Percentiles rank a stretch among this genome's conserved stretches.
Conservation (phyloP, 2,113 vertebrate genomes). For the Gobius niger region DNA sequence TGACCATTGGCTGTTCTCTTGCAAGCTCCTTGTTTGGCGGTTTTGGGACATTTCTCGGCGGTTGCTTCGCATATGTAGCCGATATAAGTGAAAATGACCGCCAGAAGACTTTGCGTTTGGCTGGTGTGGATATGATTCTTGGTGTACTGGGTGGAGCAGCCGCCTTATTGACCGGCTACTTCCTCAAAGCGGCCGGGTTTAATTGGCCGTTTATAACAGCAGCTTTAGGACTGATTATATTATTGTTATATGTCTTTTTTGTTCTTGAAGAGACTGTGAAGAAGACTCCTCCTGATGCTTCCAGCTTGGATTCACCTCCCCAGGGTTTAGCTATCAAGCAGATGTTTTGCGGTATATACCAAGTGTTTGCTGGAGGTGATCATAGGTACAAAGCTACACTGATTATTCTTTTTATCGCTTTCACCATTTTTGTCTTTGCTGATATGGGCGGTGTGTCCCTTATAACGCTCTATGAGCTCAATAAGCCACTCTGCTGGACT, state of each 20-base stretch:
- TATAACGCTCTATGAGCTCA: constrained; percentile 87
- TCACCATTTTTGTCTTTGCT: constrained; percentile 79
- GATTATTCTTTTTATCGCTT: constrained; percentile 78
- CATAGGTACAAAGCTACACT: constrained; percentile 70
- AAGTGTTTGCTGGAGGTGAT: constrained; percentile 79
- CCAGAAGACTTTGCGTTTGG: constrained; percentile 88
- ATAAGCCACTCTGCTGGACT: constrained; percentile 91
- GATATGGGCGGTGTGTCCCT: constrained; percentile 75
- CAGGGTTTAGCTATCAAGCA: constrained; percentile 53
- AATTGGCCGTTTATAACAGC: constrained; percentile 84
- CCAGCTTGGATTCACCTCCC: not conserved
- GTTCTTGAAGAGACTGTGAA: constrained; percentile 81
- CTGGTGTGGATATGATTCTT: constrained; percentile 86
- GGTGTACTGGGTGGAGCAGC: constrained; percentile 86
- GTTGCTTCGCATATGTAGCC: constrained; percentile 88
- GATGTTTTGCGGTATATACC: constrained; percentile 76
- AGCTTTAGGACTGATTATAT: constrained; percentile 70
- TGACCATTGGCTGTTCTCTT: constrained; percentile 80
- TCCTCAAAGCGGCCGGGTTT: constrained; percentile 84
- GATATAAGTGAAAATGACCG: constrained; percentile 81
- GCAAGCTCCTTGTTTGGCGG: constrained; percentile 85
- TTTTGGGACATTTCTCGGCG: constrained; percentile 85
- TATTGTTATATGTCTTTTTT: constrained; percentile 84
- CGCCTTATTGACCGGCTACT: constrained; percentile 86
- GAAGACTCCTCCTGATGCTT: not conserved